These are phyloP conservation scores for Anhinga rufa DNA, from an alignment of 2,113 vertebrate genomes.

Conservation along the genomic window DNA sequence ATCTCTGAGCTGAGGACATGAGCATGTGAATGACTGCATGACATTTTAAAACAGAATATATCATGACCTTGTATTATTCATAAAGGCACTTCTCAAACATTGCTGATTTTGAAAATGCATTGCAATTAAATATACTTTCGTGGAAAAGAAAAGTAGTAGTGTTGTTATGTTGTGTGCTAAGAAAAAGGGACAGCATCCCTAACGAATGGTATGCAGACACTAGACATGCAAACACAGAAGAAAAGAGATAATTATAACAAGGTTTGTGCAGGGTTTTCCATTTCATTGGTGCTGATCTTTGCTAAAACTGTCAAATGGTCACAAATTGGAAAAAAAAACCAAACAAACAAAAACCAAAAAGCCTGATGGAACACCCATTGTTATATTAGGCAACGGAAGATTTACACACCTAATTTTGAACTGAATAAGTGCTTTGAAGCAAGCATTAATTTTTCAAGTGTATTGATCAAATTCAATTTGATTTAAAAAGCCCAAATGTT, in stretches of 20 bases:
- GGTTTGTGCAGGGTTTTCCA: slow-evolving; percentile 68
- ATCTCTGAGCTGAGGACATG: background rate
- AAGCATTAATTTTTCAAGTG: slow-evolving; percentile 23
- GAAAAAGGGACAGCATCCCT: slow-evolving; percentile 47
- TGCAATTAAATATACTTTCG: background rate
- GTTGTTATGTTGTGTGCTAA: background rate
- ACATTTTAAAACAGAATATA: background rate
- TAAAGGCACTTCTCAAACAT: slow-evolving; percentile 1
- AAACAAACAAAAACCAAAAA: background rate
- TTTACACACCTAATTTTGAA: slow-evolving; percentile 48
- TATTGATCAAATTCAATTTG: slow-evolving; percentile 10
- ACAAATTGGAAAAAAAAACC: background rate
- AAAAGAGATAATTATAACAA: slow-evolving; percentile 77
- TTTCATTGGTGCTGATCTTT: slow-evolving; percentile 48
- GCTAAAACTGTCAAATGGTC: slow-evolving; percentile 15
- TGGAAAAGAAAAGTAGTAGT: background rate
- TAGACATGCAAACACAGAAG: slow-evolving; percentile 73
- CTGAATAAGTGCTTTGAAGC: slow-evolving; percentile 22
- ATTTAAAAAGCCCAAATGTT: slow-evolving; percentile 37
- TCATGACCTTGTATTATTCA: background rate
- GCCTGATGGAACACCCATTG: slow-evolving; percentile 16
- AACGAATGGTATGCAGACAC: slow-evolving; percentile 63
- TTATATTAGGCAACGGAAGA: slow-evolving; percentile 1
- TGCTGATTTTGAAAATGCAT: slow-evolving; percentile 6
- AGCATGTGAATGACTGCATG: background rate